Evolutionary conservation across 2,797 vertebrate genomes (phyloP), one percentile per base, ranked within the genome.

Genomic region (Myotis planiceps): DNA sequence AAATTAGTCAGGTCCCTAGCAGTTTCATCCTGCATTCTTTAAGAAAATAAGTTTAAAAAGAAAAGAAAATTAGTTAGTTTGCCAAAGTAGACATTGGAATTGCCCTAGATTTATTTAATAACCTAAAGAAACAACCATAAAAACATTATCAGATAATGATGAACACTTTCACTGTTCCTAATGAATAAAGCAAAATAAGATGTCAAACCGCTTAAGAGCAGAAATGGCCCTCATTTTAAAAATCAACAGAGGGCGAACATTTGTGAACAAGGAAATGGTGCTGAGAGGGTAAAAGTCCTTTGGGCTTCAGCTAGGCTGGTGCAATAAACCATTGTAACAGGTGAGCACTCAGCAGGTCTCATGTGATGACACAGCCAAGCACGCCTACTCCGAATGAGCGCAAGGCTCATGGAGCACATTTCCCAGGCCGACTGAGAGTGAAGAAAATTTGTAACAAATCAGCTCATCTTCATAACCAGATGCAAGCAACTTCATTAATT

Each of bases 1-100:
- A 65, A 75, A 81, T 39, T 12, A 88, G 19, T 58, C 19, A 60
- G 29, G 15, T 42, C 68, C 66, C 71, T 10, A 69, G 63, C 39
- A 55, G 14, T 92, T 88, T 86, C 91, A 63, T 49, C 42, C 69
- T 45, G 74, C 89, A 53, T 81, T 72, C 27, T 89, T 94, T n/a
- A 84, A 74, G 34, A 95, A 96, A 93, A 25, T 72, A 60, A 53
- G 51, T 53, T 23, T 23, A 58, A 58, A 53, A 53, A 53, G 51
- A 53, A 53, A 87, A 76, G 21, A 95, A 96, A 92, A 27, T 60
- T 39, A 90, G 53, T 91, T 81, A 66, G 21, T 71, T 34, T 23
- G 51, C 74, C 81, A 65, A 49, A 74, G 81, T 78, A 80, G 90
- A 93, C 47, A 9, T 3, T 65, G 9, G 5, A 66, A 34, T 65